phyloP scores from a whole-genome alignment of 2,888 invertebrate species.

The Sarcophaga rosellei region DNA sequence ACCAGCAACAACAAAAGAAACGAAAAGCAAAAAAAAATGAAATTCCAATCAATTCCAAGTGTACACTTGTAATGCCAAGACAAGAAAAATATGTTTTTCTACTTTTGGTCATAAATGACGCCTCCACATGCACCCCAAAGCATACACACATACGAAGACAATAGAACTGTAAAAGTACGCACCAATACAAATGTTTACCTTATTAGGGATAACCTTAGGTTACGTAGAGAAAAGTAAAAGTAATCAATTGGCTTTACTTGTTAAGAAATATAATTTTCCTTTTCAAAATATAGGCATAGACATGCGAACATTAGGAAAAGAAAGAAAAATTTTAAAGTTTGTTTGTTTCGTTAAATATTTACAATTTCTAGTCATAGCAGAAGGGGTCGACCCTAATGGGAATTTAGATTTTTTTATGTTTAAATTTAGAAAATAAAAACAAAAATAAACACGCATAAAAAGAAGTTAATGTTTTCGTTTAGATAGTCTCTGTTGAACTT shows the following conservation, averaged over 20 bases:
- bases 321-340: no score
- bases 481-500: no score
- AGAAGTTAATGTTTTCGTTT: no score
- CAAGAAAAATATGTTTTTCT: constrained; percentile 42
- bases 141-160: background rate
- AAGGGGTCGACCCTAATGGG: no score
- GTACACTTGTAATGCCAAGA: constrained; percentile 48
- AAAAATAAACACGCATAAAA: no score
- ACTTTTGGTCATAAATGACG: constrained; percentile 56
- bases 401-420: no score
- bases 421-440: no score
- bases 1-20: background rate
- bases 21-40: constrained; percentile 19
- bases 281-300: no score
- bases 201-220: background rate
- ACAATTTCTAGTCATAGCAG: no score
- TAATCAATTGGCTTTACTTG: background rate
- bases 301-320: no score
- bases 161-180: background rate
- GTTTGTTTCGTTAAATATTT: no score
- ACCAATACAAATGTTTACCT: background rate
- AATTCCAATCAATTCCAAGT: background rate
- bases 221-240: background rate
- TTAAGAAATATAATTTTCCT: no score
- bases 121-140: constrained; percentile 42